A percentile compares a stretch with the other conserved stretches of the same genome.
Evolutionary conservation across 2,113 vertebrate species (phyloP).

Genomic region (Propithecus coquereli): DNA sequence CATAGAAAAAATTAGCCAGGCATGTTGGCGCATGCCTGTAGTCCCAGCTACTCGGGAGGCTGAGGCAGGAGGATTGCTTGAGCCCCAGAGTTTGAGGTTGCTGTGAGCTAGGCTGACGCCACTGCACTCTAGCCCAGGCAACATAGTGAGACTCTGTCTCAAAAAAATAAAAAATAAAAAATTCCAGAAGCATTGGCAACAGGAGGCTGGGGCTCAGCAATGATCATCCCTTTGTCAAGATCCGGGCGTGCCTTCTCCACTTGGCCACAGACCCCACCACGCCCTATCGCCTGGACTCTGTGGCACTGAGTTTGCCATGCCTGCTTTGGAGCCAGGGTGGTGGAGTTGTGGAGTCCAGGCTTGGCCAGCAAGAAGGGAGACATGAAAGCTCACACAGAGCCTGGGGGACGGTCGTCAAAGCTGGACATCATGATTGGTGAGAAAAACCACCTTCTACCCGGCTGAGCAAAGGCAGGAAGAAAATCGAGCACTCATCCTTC

Average conservation of each 20-base stretch:
- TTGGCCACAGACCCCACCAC: neutral
- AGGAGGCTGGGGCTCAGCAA: neutral
- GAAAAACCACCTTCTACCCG: neutral
- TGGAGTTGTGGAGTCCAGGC: neutral
- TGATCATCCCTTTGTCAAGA: too few species aligned
- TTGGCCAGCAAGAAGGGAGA: neutral
- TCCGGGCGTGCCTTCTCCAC: neutral
- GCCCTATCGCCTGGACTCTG: neutral
- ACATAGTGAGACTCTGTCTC: too few species aligned
- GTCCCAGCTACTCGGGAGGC: too few species aligned
- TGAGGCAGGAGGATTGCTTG: too few species aligned
- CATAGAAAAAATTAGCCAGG: too few species aligned
- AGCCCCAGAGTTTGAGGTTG: too few species aligned
- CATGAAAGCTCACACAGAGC: accelerated
- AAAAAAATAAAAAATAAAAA: too few species aligned
- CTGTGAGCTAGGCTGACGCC: too few species aligned
- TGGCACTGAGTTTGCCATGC: neutral
- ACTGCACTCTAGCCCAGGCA: too few species aligned
- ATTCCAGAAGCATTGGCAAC: neutral
- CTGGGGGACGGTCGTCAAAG: neutral
- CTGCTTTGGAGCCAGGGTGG: neutral
- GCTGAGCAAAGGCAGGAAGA: neutral
- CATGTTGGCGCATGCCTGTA: too few species aligned
- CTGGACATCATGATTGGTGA: accelerated
- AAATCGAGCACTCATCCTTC: accelerated